These are phyloP conservation scores for Ganaspis sp. DNA, from an alignment of 1,140 invertebrate species.

Conservation along the genomic window DNA sequence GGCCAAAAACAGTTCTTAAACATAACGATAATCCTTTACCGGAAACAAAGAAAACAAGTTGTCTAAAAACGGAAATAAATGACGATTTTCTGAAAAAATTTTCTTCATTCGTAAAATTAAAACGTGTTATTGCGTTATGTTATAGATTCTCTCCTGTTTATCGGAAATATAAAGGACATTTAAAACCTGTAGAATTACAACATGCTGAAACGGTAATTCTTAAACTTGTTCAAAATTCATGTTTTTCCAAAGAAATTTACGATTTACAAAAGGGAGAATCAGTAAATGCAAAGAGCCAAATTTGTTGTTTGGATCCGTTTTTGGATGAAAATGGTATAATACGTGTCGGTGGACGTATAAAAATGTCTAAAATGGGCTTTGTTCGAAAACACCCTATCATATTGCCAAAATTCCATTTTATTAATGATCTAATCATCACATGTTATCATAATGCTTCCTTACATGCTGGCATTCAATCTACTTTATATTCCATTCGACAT, in stretches of 20 bases:
- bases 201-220: not conserved
- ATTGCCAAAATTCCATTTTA: not conserved
- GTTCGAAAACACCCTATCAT: not conserved
- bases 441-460: not conserved
- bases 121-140: not conserved
- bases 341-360: not conserved
- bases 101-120: constrained; percentile 26
- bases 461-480: not conserved
- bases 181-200: not conserved
- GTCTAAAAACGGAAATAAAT: not conserved
- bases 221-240: too few species aligned
- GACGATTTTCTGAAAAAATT: not conserved
- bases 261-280: too few species aligned
- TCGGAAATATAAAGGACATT: not conserved
- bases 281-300: too few species aligned
- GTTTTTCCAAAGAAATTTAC: too few species aligned
- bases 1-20: not conserved
- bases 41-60: not conserved
- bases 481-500: constrained; percentile 20
- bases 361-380: not conserved
- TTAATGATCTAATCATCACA: not conserved
- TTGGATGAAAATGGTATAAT: not conserved
- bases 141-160: not conserved
- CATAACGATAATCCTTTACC: not conserved
- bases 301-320: too few species aligned